Percentiles rank a stretch among this genome's conserved stretches.
Evolutionary conservation across 2,888 invertebrate genomes (phyloP).

Genomic region (Bhutanitis thaidina): DNA sequence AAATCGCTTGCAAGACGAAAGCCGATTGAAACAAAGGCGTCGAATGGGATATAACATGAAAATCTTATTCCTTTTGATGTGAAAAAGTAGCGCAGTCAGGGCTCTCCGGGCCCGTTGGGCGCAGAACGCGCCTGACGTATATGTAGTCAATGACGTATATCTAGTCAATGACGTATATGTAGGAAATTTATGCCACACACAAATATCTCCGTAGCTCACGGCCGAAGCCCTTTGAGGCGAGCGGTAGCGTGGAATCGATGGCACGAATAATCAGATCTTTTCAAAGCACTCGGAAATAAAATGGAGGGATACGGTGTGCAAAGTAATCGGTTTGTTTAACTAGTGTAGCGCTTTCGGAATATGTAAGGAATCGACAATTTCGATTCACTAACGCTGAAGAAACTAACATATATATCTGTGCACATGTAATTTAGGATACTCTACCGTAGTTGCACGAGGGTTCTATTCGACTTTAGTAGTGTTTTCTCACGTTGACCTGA

Average conservation of each 20-base stretch:
- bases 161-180: too few species aligned
- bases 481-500: too few species aligned
- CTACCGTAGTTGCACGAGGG: too few species aligned
- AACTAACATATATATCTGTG: too few species aligned
- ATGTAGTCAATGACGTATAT: too few species aligned
- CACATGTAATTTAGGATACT: too few species aligned
- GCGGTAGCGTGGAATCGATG: constrained; percentile 8
- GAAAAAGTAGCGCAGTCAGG: constrained; percentile 20
- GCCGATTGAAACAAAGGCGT: constrained; percentile 31
- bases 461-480: too few species aligned
- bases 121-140: not conserved
- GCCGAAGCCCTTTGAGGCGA: constrained; percentile 10
- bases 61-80: constrained; percentile 38
- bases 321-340: constrained; percentile 8
- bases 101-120: constrained; percentile 2
- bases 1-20: not conserved
- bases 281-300: constrained; percentile 5
- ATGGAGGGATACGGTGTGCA: not conserved
- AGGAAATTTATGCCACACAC: constrained; percentile 7
- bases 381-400: too few species aligned
- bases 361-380: not conserved
- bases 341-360: not conserved
- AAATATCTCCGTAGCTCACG: constrained; percentile 2
- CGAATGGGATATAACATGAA: constrained; percentile 34
- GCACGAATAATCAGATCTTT: constrained; percentile 15